Conservation (phyloP, 2,797 vertebrate species). For the Helostoma temminkii region DNA sequence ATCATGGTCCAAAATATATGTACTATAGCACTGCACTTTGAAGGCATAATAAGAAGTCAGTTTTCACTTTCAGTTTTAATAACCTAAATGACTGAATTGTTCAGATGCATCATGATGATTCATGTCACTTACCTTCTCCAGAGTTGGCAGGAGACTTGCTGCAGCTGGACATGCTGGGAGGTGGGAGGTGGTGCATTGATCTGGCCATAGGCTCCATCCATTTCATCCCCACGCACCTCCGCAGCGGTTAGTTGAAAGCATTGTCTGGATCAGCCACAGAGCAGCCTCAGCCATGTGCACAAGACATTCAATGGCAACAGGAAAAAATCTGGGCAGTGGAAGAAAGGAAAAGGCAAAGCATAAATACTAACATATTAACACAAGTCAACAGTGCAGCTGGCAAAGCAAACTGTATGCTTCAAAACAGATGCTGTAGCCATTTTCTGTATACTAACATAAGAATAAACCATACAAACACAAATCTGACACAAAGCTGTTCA, state of each 20-base stretch:
- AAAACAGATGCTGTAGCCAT: background rate
- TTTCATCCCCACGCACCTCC: slow-evolving; percentile 77
- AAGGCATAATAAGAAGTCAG: slow-evolving; percentile 13
- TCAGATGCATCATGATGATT: slow-evolving; percentile 45
- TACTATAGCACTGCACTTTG: slow-evolving; percentile 9
- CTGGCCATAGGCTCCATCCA: slow-evolving; percentile 76
- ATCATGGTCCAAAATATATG: slow-evolving; percentile 12
- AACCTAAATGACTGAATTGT: slow-evolving; percentile 59
- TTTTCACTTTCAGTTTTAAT: slow-evolving; percentile 57
- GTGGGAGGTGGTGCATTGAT: slow-evolving; percentile 70
- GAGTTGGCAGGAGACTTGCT: slow-evolving; percentile 78
- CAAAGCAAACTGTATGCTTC: background rate
- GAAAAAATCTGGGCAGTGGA: slow-evolving; percentile 45
- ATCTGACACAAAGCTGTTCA: no score
- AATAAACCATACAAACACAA: no score
- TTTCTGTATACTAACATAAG: no score
- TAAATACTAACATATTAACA: background rate
- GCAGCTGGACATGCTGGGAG: slow-evolving; percentile 76
- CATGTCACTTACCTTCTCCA: slow-evolving; percentile 76
- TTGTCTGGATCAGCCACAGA: slow-evolving; percentile 73
- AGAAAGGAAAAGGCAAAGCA: slow-evolving; percentile 5
- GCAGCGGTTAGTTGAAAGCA: slow-evolving; percentile 68
- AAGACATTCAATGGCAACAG: slow-evolving; percentile 68
- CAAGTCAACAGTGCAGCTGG: background rate
- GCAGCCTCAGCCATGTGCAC: slow-evolving; percentile 61